phyloP scores from a whole-genome alignment of 2,113 vertebrate genomes.

The Puffinus mauretanicus region DNA sequence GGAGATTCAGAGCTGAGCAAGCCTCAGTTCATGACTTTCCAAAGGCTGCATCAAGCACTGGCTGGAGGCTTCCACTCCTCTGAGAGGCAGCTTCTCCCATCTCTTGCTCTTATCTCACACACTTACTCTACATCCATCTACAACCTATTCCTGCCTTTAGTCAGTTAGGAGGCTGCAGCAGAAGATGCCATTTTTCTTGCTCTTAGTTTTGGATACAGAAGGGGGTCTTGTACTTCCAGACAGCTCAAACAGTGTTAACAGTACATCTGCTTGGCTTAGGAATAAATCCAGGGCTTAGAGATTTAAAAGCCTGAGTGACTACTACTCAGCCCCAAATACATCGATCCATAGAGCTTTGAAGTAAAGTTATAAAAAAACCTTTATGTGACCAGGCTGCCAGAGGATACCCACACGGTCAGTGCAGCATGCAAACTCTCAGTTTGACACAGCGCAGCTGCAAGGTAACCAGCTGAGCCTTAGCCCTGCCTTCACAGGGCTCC shows the following conservation, averaged over 20 bases:
- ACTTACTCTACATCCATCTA: background rate
- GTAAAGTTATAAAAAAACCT: background rate
- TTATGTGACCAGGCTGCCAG: background rate
- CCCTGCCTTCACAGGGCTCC: background rate
- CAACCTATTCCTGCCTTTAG: background rate
- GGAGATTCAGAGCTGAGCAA: background rate
- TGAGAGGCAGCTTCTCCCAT: background rate
- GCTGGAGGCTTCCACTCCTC: background rate
- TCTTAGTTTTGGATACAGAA: background rate
- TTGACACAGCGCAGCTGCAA: background rate
- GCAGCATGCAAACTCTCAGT: background rate
- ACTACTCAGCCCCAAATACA: background rate
- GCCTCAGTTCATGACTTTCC: background rate
- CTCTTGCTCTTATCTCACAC: background rate
- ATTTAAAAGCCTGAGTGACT: background rate
- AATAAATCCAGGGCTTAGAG: background rate
- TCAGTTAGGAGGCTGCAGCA: background rate
- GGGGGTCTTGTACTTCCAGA: background rate
- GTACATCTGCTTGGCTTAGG: background rate
- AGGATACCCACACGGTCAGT: accelerated
- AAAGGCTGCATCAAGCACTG: background rate
- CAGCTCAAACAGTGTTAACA: background rate
- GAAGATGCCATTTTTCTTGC: background rate
- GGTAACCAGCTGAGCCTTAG: background rate
- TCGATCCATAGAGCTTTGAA: background rate